Evolutionary conservation across 1,140 invertebrate genomes (phyloP).

Genomic region (Bombyx mandarina): DNA sequence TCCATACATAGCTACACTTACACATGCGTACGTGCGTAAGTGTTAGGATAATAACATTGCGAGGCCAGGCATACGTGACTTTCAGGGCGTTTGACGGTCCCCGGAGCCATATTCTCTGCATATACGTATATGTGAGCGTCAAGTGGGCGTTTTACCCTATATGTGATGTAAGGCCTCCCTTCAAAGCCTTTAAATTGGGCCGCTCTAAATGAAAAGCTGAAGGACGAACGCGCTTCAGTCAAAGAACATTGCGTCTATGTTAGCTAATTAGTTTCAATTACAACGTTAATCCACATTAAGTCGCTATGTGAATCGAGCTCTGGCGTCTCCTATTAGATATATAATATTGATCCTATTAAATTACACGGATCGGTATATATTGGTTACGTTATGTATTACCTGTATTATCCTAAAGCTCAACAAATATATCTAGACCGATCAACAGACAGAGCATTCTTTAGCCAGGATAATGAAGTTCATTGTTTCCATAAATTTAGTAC

Average conservation of each 20-base stretch:
- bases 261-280: no score
- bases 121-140: slow-evolving; percentile 25
- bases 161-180: slow-evolving; percentile 42
- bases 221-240: slow-evolving; percentile 15
- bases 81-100: slow-evolving; percentile 53
- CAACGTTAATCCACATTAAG: no score
- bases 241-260: slow-evolving; percentile 8
- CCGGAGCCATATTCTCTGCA: slow-evolving; percentile 35
- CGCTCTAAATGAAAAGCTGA: slow-evolving; percentile 42
- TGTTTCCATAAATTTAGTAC: no score
- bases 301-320: no score
- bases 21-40: slow-evolving; percentile 32
- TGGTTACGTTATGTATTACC: no score
- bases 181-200: slow-evolving; percentile 63
- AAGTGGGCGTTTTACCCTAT: slow-evolving; percentile 35
- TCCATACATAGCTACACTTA: slow-evolving; percentile 13
- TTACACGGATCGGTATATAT: no score
- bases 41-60: slow-evolving; percentile 63
- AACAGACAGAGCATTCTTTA: no score
- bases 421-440: no score
- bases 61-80: slow-evolving; percentile 61
- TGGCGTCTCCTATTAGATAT: no score
- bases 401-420: no score
- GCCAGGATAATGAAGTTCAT: no score
- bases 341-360: no score